phyloP scores from a whole-genome alignment of 2,888 invertebrate species.

The Mythimna pallens region DNA sequence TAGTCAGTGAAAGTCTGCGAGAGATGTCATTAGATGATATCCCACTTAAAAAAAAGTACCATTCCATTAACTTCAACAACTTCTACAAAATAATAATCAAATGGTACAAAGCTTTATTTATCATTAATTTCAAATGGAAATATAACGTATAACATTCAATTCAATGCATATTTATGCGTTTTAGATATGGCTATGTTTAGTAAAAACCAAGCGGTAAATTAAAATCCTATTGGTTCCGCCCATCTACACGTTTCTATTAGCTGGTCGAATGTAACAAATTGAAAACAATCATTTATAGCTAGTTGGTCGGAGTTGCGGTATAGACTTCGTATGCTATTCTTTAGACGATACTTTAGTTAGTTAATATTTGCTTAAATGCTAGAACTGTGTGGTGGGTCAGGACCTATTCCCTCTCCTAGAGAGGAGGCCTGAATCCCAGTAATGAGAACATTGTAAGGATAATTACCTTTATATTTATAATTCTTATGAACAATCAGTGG shows the following conservation, averaged over 20 bases:
- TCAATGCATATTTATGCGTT: conserved; percentile 41
- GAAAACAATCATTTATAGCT: conserved; percentile 59
- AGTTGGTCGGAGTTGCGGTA: conserved; percentile 21
- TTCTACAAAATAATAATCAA: background rate
- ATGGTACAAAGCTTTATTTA: conserved; percentile 13
- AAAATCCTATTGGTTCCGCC: conserved; percentile 65
- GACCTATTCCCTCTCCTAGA: no score
- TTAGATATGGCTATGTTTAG: conserved; percentile 44
- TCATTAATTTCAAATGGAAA: conserved; percentile 11
- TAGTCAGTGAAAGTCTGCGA: no score
- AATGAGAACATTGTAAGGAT: no score
- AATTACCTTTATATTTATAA: no score
- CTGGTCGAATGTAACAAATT: conserved; percentile 61
- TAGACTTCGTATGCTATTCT: background rate
- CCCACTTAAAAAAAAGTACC: no score
- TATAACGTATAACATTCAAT: conserved; percentile 41
- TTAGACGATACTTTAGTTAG: background rate
- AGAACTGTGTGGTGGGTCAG: no score
- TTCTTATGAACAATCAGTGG: no score
- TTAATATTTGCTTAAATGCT: background rate
- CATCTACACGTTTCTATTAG: conserved; percentile 64
- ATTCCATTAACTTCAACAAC: background rate
- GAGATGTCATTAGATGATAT: no score
- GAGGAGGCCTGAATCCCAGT: no score
- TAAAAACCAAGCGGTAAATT: conserved; percentile 58